Conservation (phyloP, 2,113 vertebrate species). For the Cyrtonyx montezumae region DNA sequence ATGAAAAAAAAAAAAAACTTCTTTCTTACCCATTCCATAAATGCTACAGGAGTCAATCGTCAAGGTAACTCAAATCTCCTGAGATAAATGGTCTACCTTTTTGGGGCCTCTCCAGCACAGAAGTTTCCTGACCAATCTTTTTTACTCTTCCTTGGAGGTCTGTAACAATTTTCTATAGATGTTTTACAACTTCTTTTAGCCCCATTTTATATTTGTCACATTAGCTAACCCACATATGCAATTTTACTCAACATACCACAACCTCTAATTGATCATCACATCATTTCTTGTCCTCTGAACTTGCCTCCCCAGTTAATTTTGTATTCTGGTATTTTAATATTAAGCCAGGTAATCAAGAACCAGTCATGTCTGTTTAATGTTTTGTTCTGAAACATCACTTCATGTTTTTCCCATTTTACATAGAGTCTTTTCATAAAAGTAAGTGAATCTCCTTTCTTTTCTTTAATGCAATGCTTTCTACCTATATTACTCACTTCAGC, state of each 20-base stretch:
- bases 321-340: conserved; percentile 3
- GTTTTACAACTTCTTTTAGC: conserved; percentile 31
- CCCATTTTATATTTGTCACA: not conserved
- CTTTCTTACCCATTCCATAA: not conserved
- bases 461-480: not conserved
- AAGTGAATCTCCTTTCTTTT: not conserved
- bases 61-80: not conserved
- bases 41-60: accelerated
- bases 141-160: conserved; percentile 46
- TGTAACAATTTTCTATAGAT: conserved; percentile 23
- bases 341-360: not conserved
- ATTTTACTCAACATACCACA: conserved; percentile 42
- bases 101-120: not conserved
- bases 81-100: not conserved
- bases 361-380: not conserved
- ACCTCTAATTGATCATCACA: not conserved
- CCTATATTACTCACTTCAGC: not conserved
- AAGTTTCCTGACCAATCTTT: conserved; percentile 17
- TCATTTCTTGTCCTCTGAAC: not conserved
- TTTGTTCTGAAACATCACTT: conserved; percentile 18
- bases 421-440: not conserved
- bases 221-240: conserved; percentile 14
- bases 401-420: not conserved
- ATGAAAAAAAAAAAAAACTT: not conserved
- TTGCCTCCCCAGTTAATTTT: conserved; percentile 1